phyloP scores from a whole-genome alignment of 2,888 invertebrate species.

The Lycaena phlaeas region DNA sequence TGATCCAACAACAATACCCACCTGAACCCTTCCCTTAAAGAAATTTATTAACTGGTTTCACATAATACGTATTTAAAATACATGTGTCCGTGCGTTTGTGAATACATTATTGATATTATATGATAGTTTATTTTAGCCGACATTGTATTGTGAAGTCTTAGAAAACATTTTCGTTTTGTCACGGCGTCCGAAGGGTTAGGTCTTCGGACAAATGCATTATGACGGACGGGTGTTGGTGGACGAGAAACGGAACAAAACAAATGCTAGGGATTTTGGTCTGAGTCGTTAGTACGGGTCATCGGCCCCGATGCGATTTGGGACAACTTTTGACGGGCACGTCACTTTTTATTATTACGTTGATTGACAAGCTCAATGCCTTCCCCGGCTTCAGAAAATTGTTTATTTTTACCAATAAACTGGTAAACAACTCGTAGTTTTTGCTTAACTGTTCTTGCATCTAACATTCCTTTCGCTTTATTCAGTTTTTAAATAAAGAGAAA shows the following conservation, averaged over 20 bases:
- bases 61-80: slow-evolving; percentile 71
- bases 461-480: too few relatives aligned
- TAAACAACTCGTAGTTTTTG: not conserved
- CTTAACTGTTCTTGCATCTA: too few relatives aligned
- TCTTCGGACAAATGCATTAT: slow-evolving; percentile 29
- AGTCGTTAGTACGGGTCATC: slow-evolving; percentile 68
- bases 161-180: slow-evolving; percentile 35
- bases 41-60: slow-evolving; percentile 58
- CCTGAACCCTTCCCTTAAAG: slow-evolving; percentile 37
- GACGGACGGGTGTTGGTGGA: slow-evolving; percentile 29
- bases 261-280: slow-evolving; percentile 60
- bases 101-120: slow-evolving; percentile 71
- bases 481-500: too few relatives aligned
- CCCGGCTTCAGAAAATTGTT: not conserved
- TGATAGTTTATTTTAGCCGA: slow-evolving; percentile 66
- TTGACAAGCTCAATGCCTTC: slow-evolving; percentile 38
- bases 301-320: slow-evolving; percentile 67
- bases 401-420: slow-evolving; percentile 7
- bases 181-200: slow-evolving; percentile 31
- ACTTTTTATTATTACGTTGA: slow-evolving; percentile 57
- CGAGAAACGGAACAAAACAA: slow-evolving; percentile 34
- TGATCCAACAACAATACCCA: slow-evolving; percentile 32
- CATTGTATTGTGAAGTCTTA: slow-evolving; percentile 41
- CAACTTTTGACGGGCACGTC: slow-evolving; percentile 66
- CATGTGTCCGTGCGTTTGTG: slow-evolving; percentile 60